phyloP scores from a whole-genome alignment of 2,888 invertebrate genomes.

The Lasioglossum pauxillum region DNA sequence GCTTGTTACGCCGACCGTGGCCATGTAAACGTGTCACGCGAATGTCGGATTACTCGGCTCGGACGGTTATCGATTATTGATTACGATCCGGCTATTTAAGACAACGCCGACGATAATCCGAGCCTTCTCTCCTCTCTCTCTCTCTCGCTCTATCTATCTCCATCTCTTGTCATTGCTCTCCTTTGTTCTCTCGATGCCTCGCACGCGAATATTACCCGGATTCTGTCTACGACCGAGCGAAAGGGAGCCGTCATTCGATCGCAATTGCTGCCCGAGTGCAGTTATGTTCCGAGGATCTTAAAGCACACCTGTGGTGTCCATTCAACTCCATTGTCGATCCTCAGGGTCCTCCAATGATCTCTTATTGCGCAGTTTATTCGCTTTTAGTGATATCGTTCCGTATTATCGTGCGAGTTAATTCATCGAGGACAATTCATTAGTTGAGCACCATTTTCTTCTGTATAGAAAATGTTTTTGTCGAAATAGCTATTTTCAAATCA shows the following conservation, averaged over 20 bases:
- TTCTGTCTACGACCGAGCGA: neutral
- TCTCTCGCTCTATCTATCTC: neutral
- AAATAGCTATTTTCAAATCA: too few species aligned
- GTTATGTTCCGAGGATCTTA: neutral
- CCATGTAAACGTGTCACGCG: constrained; percentile 59
- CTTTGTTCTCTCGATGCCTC: neutral
- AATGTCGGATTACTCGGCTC: constrained; percentile 58
- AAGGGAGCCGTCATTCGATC: neutral
- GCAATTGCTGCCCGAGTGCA: neutral
- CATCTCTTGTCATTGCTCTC: neutral
- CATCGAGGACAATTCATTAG: neutral
- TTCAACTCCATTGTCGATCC: neutral
- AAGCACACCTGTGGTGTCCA: neutral
- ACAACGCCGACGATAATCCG: constrained; percentile 36
- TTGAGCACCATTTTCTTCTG: too few species aligned
- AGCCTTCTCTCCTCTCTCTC: neutral
- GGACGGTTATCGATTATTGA: constrained; percentile 52
- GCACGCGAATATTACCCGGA: neutral
- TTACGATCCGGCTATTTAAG: constrained; percentile 48
- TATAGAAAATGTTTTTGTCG: too few species aligned
- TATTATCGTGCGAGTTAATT: neutral
- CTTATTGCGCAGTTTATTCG: neutral
- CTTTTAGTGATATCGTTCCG: neutral
- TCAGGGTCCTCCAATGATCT: neutral
- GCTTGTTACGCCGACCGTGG: constrained; percentile 51